Percentiles rank a stretch among this genome's conserved stretches.
These are phyloP conservation scores for Drosophila fungiperda DNA, from an alignment of 2,888 invertebrate genomes.

Conservation along the genomic window DNA sequence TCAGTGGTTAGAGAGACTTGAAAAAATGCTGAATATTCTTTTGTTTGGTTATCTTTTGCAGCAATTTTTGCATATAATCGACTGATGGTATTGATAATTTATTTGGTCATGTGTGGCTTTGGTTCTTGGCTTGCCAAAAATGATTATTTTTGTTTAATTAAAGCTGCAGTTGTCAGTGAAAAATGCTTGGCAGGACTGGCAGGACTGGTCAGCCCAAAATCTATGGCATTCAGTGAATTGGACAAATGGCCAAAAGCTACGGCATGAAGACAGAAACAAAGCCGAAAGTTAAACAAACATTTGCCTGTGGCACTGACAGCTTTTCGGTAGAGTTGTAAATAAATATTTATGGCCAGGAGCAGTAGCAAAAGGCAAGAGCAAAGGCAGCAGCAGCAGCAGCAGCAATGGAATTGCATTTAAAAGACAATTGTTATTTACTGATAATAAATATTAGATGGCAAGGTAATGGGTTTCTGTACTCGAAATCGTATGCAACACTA, in stretches of 20 bases:
- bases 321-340: conserved; percentile 72
- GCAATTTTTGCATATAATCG: conserved; percentile 31
- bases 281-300: conserved; percentile 60
- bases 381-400: not conserved
- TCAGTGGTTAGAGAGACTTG: not conserved
- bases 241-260: conserved; percentile 18
- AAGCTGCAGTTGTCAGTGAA: conserved; percentile 76
- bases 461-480: conserved; percentile 33
- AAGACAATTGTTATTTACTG: conserved; percentile 80
- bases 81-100: conserved; percentile 35
- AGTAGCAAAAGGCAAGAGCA: not conserved
- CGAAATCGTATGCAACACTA: conserved; percentile 64
- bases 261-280: conserved; percentile 46
- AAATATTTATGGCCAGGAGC: conserved; percentile 73
- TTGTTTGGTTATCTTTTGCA: not conserved
- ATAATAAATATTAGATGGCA: conserved; percentile 76
- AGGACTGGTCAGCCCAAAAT: conserved; percentile 32
- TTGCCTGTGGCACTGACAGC: conserved; percentile 70
- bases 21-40: conserved; percentile 1
- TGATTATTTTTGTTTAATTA: conserved; percentile 70
- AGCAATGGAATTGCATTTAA: conserved; percentile 62
- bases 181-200: conserved; percentile 56
- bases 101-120: conserved; percentile 20
- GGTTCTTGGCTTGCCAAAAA: conserved; percentile 25
- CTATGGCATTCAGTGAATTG: conserved; percentile 41